Conservation (phyloP, 2,113 vertebrate species). For the Alosa alosa region DNA sequence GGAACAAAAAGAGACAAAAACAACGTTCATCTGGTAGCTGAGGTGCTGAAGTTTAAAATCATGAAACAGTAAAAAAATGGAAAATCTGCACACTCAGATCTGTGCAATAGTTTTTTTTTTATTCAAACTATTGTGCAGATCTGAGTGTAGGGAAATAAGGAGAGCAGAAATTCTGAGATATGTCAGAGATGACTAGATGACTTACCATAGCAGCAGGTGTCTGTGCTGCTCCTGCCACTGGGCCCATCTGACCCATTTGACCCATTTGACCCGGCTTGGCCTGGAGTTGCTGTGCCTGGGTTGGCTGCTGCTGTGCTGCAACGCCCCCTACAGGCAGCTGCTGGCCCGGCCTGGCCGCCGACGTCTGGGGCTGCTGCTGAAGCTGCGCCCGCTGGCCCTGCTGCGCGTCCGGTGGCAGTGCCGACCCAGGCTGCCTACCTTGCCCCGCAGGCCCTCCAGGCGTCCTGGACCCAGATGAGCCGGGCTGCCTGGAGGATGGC, state of each 20-base stretch:
- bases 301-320: conserved; percentile 64
- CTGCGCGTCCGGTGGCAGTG: conserved; percentile 32
- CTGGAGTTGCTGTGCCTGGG: conserved; percentile 63
- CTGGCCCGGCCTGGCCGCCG: conserved; percentile 63
- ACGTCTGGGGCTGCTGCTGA: conserved; percentile 66
- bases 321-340: conserved; percentile 47
- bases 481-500: conserved; percentile 53
- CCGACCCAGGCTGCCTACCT: conserved; percentile 44
- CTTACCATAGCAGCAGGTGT: conserved; percentile 48
- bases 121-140: too few species aligned
- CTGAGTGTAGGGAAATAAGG: too few species aligned
- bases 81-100: too few species aligned
- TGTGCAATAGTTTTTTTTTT: too few species aligned
- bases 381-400: conserved; percentile 70
- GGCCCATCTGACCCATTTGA: conserved; percentile 59
- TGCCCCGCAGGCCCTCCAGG: conserved; percentile 62
- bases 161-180: too few species aligned
- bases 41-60: too few species aligned
- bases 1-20: too few species aligned
- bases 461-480: conserved; percentile 53
- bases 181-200: background rate
- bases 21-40: too few species aligned
- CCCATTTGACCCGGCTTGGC: conserved; percentile 68
- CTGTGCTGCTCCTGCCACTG: conserved; percentile 51
- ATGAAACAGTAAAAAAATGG: too few species aligned